These are phyloP conservation scores for Tenebrosternarchus preto DNA, from an alignment of 2,113 vertebrate species.

Conservation along the genomic window DNA sequence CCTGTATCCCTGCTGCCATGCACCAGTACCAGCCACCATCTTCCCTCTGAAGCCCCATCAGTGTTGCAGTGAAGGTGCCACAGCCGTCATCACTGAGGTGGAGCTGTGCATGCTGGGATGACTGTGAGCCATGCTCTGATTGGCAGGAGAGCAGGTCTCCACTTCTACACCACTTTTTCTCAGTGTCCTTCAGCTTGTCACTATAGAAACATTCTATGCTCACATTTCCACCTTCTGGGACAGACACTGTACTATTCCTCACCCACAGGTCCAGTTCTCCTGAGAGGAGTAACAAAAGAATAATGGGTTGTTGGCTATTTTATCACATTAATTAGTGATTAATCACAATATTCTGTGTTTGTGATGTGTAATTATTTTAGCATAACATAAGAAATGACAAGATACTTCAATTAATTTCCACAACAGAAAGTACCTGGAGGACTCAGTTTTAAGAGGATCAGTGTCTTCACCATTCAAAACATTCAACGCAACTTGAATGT, in stretches of 20 bases:
- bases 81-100: slow-evolving; percentile 27
- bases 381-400: no score
- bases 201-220: slow-evolving; percentile 43
- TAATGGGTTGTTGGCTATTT: no score
- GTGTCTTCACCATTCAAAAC: no score
- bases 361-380: no score
- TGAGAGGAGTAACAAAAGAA: background rate
- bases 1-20: slow-evolving; percentile 34
- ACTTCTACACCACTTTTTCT: slow-evolving; percentile 49
- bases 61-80: slow-evolving; percentile 31
- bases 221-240: slow-evolving; percentile 30
- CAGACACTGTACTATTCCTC: slow-evolving; percentile 14
- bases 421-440: no score
- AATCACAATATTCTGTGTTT: no score
- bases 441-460: no score
- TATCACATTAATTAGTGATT: no score
- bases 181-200: slow-evolving; percentile 17
- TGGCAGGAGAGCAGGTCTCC: slow-evolving; percentile 43
- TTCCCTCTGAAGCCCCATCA: slow-evolving; percentile 13
- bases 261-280: slow-evolving; percentile 37
- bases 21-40: slow-evolving; percentile 52
- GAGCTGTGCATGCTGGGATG: slow-evolving; percentile 3
- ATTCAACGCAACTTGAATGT: no score
- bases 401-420: no score
- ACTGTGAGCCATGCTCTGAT: background rate